Percentiles rank a stretch among this genome's conserved stretches.
Evolutionary conservation across 23 tunicate species (phyloP).

Genomic region (Ascidia mentula): DNA sequence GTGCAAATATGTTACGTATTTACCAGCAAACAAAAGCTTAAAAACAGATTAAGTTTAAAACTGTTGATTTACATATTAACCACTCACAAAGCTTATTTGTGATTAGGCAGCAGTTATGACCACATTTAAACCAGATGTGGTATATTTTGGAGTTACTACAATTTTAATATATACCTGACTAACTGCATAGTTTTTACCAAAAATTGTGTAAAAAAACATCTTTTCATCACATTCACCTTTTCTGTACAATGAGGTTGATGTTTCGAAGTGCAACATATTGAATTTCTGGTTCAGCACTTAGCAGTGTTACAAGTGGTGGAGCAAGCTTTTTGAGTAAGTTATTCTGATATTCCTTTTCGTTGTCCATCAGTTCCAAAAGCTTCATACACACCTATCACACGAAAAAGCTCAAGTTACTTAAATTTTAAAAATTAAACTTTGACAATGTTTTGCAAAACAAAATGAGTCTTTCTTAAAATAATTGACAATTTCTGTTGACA

Average conservation of each 20-base stretch:
- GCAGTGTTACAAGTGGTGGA: slow-evolving; percentile 97
- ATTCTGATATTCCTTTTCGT: slow-evolving; percentile 66
- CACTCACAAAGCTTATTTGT: no score
- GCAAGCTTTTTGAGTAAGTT: slow-evolving; percentile 82
- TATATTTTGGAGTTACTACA: not conserved
- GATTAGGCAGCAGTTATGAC: no score
- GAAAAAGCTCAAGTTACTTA: not conserved
- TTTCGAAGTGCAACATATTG: slow-evolving; percentile 95
- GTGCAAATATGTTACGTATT: not conserved
- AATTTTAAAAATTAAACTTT: no score
- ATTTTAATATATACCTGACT: not conserved
- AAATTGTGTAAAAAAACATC: not conserved
- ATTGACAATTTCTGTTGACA: not conserved
- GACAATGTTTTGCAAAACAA: no score
- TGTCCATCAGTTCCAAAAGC: slow-evolving; percentile 72
- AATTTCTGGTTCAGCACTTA: slow-evolving; percentile 94
- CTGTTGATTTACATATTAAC: no score
- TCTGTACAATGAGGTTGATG: slow-evolving; percentile 94
- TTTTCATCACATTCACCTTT: slow-evolving; percentile 40
- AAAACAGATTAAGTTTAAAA: no score
- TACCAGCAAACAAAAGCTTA: not conserved
- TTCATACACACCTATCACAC: slow-evolving; percentile 77
- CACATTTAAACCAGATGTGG: no score
- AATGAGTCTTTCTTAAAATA: not conserved
- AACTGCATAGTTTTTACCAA: not conserved